These are phyloP conservation scores for Drosophila miranda DNA, from an alignment of 1,140 invertebrate genomes.

Conservation along the genomic window DNA sequence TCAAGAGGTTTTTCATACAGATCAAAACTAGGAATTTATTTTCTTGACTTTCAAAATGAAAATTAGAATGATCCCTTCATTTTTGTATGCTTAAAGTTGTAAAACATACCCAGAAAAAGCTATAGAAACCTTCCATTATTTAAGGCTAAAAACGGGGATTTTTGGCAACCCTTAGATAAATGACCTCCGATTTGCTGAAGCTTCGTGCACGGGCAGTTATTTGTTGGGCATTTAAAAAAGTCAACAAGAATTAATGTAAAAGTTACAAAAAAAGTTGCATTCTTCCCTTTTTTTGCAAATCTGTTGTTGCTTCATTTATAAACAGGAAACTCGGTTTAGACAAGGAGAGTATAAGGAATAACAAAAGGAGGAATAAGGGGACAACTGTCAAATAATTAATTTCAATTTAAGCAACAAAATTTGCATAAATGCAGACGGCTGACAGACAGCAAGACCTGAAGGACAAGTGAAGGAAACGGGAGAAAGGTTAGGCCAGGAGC, in stretches of 20 bases:
- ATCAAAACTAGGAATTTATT: neutral
- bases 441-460: constrained; percentile 3
- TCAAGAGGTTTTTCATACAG: neutral
- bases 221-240: constrained; percentile 64
- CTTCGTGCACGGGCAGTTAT: constrained; percentile 30
- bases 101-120: too few species aligned
- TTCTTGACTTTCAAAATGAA: too few species aligned
- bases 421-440: constrained; percentile 65
- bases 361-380: constrained; percentile 15
- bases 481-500: constrained; percentile 26
- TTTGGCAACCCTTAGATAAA: constrained; percentile 20
- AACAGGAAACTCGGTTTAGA: constrained; percentile 38
- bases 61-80: too few species aligned
- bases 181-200: constrained; percentile 18
- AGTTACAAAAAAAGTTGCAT: constrained; percentile 15
- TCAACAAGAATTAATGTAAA: constrained; percentile 61
- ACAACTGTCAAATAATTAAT: constrained; percentile 80
- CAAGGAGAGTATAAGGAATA: constrained; percentile 10
- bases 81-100: too few species aligned
- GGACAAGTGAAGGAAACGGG: neutral
- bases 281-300: constrained; percentile 9
- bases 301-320: constrained; percentile 61
- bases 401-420: constrained; percentile 79
- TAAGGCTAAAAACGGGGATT: too few species aligned
- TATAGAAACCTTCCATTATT: too few species aligned